A percentile compares a stretch with the other conserved stretches of the same genome.
These are phyloP conservation scores for Eristalinus aeneus DNA, from an alignment of 2,888 invertebrate species.

Conservation along the genomic window DNA sequence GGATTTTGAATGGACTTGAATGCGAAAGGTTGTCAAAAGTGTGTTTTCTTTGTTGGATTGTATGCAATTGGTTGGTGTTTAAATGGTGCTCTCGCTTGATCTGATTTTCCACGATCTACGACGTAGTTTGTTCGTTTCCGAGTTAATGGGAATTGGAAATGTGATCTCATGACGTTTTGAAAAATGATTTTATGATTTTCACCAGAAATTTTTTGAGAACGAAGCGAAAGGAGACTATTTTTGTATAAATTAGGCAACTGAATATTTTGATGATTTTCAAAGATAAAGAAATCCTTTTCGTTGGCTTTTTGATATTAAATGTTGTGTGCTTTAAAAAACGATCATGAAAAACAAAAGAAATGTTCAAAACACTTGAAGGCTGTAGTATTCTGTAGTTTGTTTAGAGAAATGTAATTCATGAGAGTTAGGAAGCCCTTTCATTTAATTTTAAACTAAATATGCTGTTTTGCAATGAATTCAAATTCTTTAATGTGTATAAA, in stretches of 20 bases:
- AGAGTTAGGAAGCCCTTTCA: too few relatives aligned
- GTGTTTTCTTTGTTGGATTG: too few relatives aligned
- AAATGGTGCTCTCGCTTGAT: not conserved
- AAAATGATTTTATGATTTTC: not conserved
- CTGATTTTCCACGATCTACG: not conserved
- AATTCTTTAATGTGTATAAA: too few relatives aligned
- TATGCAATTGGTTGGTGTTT: not conserved
- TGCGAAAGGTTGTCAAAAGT: not conserved
- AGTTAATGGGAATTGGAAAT: not conserved
- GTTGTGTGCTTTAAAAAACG: too few relatives aligned
- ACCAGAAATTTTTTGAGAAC: not conserved
- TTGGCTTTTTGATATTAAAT: not conserved
- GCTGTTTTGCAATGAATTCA: too few relatives aligned
- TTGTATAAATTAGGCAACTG: not conserved
- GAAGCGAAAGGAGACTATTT: not conserved
- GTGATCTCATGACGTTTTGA: not conserved
- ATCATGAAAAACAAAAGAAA: too few relatives aligned
- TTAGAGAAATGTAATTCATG: too few relatives aligned
- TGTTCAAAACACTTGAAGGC: too few relatives aligned
- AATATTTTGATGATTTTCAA: not conserved
- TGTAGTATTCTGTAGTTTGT: too few relatives aligned
- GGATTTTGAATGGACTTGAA: conserved; percentile 21
- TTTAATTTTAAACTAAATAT: too few relatives aligned
- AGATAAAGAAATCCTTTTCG: not conserved
- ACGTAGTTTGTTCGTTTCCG: not conserved